Evolutionary conservation across 2,113 vertebrate species (phyloP).

Genomic region (Promerops cafer): DNA sequence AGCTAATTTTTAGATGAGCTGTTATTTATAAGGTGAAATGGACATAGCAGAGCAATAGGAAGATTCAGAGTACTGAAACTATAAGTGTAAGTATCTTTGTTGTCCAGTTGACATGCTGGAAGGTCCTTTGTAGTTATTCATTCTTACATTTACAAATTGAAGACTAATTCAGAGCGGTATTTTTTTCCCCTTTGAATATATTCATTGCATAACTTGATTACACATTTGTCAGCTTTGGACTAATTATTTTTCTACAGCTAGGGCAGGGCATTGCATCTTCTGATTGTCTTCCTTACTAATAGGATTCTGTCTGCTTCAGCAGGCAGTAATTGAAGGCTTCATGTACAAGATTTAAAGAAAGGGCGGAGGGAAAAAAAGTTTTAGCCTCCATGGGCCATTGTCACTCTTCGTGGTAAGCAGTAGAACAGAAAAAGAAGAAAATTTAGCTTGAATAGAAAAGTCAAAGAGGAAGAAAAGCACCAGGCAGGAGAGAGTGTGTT

Average conservation of each 20-base stretch:
- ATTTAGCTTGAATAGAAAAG: slow-evolving; percentile 68
- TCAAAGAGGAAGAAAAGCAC: slow-evolving; percentile 42
- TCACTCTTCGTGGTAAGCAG: slow-evolving; percentile 72
- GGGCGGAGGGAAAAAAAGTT: slow-evolving; percentile 58
- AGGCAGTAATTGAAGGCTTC: slow-evolving; percentile 88
- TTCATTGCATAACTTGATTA: slow-evolving; percentile 74
- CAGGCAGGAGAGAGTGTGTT: slow-evolving; percentile 30
- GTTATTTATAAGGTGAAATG: not conserved
- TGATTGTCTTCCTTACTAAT: slow-evolving; percentile 84
- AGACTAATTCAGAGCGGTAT: slow-evolving; percentile 34
- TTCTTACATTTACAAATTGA: slow-evolving; percentile 29
- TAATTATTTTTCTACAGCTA: slow-evolving; percentile 86
- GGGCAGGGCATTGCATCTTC: slow-evolving; percentile 78
- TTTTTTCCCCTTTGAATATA: slow-evolving; percentile 31
- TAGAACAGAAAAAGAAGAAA: slow-evolving; percentile 69
- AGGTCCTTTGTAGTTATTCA: not conserved
- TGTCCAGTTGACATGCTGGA: not conserved
- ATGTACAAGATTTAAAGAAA: slow-evolving; percentile 67
- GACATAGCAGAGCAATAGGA: not conserved
- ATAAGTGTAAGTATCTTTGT: not conserved
- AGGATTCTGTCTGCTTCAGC: slow-evolving; percentile 91
- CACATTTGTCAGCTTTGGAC: slow-evolving; percentile 83
- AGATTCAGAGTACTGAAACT: slow-evolving; percentile 16
- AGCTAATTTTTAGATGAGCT: not conserved
- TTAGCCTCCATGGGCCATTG: slow-evolving; percentile 70